Conservation (phyloP, 53 echinoderm and acorn worm species). For the Echinarachnius parma region DNA sequence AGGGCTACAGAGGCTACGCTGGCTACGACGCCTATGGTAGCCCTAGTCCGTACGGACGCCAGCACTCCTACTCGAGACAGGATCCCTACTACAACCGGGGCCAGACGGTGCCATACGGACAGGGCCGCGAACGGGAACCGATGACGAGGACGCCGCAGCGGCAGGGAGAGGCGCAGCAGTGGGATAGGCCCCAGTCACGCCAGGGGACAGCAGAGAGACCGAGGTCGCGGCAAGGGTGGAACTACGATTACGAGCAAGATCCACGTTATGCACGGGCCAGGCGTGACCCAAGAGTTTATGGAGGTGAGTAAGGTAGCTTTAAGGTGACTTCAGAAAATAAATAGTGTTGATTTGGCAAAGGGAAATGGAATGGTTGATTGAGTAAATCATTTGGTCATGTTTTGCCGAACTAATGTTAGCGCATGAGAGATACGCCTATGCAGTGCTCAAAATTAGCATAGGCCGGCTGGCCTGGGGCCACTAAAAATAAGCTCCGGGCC, state of each 20-base stretch:
- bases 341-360: no score
- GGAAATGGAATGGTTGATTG: no score
- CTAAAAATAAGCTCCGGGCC: no score
- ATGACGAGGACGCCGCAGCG: neutral
- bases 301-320: constrained; percentile 42
- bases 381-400: no score
- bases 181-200: constrained; percentile 49
- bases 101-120: no score
- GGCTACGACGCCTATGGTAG: constrained; percentile 10
- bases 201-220: constrained; percentile 63
- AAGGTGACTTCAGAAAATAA: no score
- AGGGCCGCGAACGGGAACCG: neutral
- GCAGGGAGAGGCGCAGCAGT: constrained; percentile 2
- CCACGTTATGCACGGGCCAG: constrained; percentile 43
- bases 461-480: no score
- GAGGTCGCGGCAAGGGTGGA: constrained; percentile 60
- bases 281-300: constrained; percentile 51
- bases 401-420: no score
- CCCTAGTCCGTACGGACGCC: constrained; percentile 21
- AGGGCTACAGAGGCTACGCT: neutral
- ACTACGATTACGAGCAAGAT: constrained; percentile 26
- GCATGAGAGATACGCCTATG: no score
- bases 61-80: constrained; percentile 21
- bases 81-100: neutral
- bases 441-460: no score